Percentiles rank a stretch among this genome's conserved stretches.
phyloP scores from a whole-genome alignment of 1,140 invertebrate species.

The Anoplolepis gracilipes region DNA sequence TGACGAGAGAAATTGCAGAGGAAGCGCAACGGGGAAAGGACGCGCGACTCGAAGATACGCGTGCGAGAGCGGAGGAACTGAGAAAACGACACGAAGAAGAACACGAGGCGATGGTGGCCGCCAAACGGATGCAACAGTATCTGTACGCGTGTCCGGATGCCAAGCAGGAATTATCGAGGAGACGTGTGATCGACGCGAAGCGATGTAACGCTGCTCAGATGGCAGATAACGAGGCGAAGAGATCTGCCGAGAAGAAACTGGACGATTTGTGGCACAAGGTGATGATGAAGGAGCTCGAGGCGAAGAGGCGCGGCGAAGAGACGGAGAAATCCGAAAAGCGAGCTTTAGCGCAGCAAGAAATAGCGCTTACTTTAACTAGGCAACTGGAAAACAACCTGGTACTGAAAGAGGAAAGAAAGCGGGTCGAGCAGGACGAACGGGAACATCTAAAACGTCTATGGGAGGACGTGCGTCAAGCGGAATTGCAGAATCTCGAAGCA shows the following conservation, averaged over 20 bases:
- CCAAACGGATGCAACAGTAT: constrained; percentile 79
- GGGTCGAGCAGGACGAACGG: constrained; percentile 61
- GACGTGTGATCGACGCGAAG: constrained; percentile 73
- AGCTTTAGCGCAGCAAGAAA: not conserved
- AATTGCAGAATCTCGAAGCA: constrained; percentile 55
- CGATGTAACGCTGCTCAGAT: constrained; percentile 79
- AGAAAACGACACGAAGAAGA: constrained; percentile 65
- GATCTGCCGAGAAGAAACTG: constrained; percentile 63
- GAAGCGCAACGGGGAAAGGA: constrained; percentile 54
- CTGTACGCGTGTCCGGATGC: constrained; percentile 68
- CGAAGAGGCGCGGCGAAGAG: constrained; percentile 61
- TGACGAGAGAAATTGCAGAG: constrained; percentile 70
- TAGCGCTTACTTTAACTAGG: constrained; percentile 53
- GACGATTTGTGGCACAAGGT: constrained; percentile 73
- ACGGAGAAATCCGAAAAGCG: constrained; percentile 55
- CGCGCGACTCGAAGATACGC: constrained; percentile 62
- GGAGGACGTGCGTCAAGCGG: constrained; percentile 64
- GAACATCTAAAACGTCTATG: constrained; percentile 63
- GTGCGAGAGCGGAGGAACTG: constrained; percentile 61
- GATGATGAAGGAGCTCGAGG: constrained; percentile 72
- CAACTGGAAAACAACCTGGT: constrained; percentile 72
- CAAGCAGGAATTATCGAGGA: constrained; percentile 66
- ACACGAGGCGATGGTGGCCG: constrained; percentile 67
- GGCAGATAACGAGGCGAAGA: constrained; percentile 71
- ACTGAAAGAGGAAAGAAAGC: constrained; percentile 64